Percentiles rank a stretch among this genome's conserved stretches.
phyloP scores from a whole-genome alignment of 2,797 vertebrate species.

The Adrianichthys oophorus region DNA sequence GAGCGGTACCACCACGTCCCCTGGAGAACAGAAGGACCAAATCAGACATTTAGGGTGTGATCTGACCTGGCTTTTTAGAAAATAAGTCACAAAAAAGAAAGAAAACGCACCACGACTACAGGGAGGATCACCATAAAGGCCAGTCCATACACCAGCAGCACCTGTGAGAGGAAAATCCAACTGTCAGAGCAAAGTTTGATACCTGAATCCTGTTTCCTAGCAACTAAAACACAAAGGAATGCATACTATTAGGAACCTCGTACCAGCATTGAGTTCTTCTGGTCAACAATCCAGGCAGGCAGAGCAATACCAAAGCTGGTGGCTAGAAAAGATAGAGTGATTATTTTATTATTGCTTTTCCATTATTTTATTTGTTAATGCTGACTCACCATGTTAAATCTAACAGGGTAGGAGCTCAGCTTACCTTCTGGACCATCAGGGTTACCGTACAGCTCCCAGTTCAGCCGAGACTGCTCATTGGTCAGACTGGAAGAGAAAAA shows the following conservation, averaged over 20 bases:
- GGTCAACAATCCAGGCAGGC: conserved; percentile 98
- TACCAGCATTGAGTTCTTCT: conserved; percentile 99
- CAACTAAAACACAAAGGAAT: not conserved
- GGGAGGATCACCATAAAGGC: conserved; percentile 99
- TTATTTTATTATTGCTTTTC: no score
- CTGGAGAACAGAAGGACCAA: conserved; percentile 55
- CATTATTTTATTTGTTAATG: not conserved
- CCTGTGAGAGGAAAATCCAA: conserved; percentile 70
- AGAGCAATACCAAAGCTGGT: conserved; percentile 97
- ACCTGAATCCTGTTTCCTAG: not conserved
- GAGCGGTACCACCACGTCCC: conserved; percentile 99
- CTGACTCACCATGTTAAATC: conserved; percentile 10
- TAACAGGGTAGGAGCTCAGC: conserved; percentile 4
- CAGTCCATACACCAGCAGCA: conserved; percentile 94
- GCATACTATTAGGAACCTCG: conserved; percentile 1
- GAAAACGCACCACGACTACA: conserved; percentile 90
- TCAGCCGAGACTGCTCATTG: conserved; percentile 91
- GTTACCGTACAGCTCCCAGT: conserved; percentile 94
- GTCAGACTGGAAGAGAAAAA: conserved; percentile 83
- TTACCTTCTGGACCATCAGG: conserved; percentile 96
- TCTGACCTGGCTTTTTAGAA: not conserved
- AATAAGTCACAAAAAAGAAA: not conserved
- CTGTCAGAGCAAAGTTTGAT: not conserved
- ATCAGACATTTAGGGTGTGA: rapidly evolving
- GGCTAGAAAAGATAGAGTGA: conserved; percentile 66